A percentile compares a stretch with the other conserved stretches of the same genome.
These are phyloP conservation scores for Toxostoma redivivum DNA, from an alignment of 2,113 vertebrate genomes.

Conservation along the genomic window DNA sequence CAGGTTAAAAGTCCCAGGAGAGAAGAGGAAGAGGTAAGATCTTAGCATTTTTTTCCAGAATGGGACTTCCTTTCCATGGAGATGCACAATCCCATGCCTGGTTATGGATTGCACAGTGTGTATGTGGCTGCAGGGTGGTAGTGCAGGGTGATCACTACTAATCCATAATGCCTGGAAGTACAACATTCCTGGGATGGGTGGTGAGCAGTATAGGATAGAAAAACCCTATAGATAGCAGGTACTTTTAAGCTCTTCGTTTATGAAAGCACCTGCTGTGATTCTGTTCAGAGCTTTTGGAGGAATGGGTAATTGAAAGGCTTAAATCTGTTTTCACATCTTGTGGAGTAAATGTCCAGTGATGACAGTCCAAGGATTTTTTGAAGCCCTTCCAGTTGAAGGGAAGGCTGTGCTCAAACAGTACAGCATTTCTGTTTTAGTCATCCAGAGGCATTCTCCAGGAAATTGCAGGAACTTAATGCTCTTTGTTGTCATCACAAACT, in stretches of 20 bases:
- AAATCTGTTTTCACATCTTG: not conserved
- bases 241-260: not conserved
- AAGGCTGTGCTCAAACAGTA: not conserved
- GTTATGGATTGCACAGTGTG: not conserved
- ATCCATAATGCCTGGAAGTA: not conserved
- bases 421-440: not conserved
- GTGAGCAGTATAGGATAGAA: rapidly evolving
- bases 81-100: not conserved
- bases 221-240: not conserved
- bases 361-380: not conserved
- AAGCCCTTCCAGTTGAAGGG: not conserved
- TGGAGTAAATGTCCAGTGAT: not conserved
- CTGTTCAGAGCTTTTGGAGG: not conserved
- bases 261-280: not conserved
- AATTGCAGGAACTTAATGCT: not conserved
- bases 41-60: not conserved
- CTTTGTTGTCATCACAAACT: not conserved
- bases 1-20: not conserved
- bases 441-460: not conserved
- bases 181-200: not conserved
- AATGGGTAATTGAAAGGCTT: not conserved
- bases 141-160: not conserved
- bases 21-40: not conserved
- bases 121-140: not conserved
- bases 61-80: not conserved